Evolutionary conservation across 2,888 invertebrate species (phyloP), one percentile per base, ranked within the genome.

Genomic region (Tinea semifulvella): DNA sequence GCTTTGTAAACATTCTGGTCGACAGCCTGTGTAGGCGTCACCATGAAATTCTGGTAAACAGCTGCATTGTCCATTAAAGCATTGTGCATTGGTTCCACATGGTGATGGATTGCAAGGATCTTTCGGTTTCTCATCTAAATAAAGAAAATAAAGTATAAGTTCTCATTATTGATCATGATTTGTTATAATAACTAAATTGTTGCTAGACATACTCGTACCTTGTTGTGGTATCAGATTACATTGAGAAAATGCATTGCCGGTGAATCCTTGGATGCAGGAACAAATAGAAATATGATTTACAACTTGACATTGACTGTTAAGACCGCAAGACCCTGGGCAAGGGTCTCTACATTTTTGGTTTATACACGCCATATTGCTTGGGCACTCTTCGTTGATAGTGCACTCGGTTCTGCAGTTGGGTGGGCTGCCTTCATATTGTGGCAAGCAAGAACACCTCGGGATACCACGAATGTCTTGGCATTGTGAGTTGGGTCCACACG

Each of bases 1-100:
- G 58, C 88, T 92, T 20, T 89, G 79, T 10, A 91, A 83, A 65
- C 92, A 92, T 71, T 93, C 91, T 1, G 92, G 92, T 49, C 90
- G 83, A 61, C 92, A 93, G 42, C 86, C 88, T 49, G 73, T 67
- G 56, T 89, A 90, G 1, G 92, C 91, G 68, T 92, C 89, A 42
- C 92, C 93, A 56, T 85, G 84, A 54, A 88, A 91, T 58, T 91
- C 89, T 1, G 85, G 77, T 11, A 89, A 60, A 57, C 93, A 94
- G 35, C 77, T 85, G 58, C 92, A 92, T 52, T 84, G 61, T 38
- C 90, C 90, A 52, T 88, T 77, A 47, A 63, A 61, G 59, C 92
- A 92, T 56, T 85, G 77, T 2, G 93, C 85, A 64, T 92, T 92
- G 14, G 87, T 63, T 40, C 92, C 86, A 61, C 89, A 89, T 2